Conservation (phyloP, 2,888 invertebrate species). For the Aspidapion aeneum region DNA sequence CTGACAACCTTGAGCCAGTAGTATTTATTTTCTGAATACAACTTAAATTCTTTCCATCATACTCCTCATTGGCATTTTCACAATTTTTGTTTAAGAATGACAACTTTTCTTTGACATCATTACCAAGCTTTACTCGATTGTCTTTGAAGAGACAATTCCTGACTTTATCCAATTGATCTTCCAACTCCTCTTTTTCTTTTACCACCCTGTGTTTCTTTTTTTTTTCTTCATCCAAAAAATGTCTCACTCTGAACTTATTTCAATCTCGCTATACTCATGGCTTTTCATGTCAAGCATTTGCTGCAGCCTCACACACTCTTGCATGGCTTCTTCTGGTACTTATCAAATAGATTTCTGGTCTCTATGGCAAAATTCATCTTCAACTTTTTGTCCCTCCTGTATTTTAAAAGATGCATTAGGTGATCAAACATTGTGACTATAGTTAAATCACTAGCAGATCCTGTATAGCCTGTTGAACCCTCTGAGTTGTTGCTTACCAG, state of each 20-base stretch:
- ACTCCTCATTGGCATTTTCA: slow-evolving; percentile 21
- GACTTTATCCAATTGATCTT: slow-evolving; percentile 23
- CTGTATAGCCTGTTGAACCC: slow-evolving; percentile 18
- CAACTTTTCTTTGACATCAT: slow-evolving; percentile 58
- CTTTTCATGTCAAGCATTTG: slow-evolving; percentile 67
- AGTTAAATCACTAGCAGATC: slow-evolving; percentile 24
- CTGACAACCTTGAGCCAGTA: slow-evolving; percentile 73
- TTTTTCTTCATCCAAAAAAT: slow-evolving; percentile 76
- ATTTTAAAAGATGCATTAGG: slow-evolving; percentile 27
- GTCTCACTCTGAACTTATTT: slow-evolving; percentile 76
- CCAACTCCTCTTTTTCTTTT: slow-evolving; percentile 23
- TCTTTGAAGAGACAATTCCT: slow-evolving; percentile 22
- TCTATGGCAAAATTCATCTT: slow-evolving; percentile 59
- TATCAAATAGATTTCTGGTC: slow-evolving; percentile 66
- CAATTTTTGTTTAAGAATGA: slow-evolving; percentile 66
- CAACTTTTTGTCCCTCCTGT: slow-evolving; percentile 23
- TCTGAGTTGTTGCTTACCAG: slow-evolving; percentile 20
- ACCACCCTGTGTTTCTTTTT: slow-evolving; percentile 51
- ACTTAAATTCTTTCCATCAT: slow-evolving; percentile 43
- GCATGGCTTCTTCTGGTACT: slow-evolving; percentile 66
- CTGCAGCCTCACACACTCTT: slow-evolving; percentile 71
- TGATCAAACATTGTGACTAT: slow-evolving; percentile 36
- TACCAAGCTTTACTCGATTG: slow-evolving; percentile 23
- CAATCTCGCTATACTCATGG: slow-evolving; percentile 68
- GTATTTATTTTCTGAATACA: slow-evolving; percentile 73